A percentile compares a stretch with the other conserved stretches of the same genome.
Conservation (phyloP, 2,113 vertebrate species). For the Trichechus manatus region DNA sequence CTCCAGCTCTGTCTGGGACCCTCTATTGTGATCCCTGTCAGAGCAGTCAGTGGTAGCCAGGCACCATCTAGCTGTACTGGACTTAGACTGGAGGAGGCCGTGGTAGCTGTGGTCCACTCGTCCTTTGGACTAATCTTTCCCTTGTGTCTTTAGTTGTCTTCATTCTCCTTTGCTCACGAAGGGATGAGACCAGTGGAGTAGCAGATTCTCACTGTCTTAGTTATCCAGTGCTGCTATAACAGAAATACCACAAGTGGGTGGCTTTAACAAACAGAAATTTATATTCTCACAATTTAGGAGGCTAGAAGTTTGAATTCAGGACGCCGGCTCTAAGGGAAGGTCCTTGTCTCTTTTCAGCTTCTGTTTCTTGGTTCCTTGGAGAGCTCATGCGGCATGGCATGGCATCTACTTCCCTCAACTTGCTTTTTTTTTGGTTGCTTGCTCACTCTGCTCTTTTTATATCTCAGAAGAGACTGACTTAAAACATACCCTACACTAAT, state of each 20-base stretch:
- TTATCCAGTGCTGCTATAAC: not conserved
- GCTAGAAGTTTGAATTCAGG: not conserved
- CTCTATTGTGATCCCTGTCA: no score
- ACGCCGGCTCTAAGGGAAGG: not conserved
- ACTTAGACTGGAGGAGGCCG: no score
- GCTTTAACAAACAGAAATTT: not conserved
- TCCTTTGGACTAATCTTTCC: no score
- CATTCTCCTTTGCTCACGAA: no score
- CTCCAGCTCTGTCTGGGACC: no score
- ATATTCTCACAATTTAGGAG: not conserved
- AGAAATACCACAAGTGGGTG: not conserved
- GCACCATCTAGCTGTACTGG: no score
- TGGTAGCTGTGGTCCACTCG: no score
- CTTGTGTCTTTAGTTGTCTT: no score
- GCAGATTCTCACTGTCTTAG: not conserved
- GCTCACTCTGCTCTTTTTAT: not conserved
- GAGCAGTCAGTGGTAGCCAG: no score
- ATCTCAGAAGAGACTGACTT: not conserved
- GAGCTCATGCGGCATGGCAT: not conserved
- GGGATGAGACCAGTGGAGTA: no score
- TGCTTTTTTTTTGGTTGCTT: not conserved
- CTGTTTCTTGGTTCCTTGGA: not conserved
- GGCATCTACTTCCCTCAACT: not conserved
- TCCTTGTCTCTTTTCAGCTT: not conserved
- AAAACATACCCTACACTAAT: not conserved